Evolutionary conservation across 2,113 vertebrate genomes (phyloP).

Genomic region (Opisthocomus hoazin): DNA sequence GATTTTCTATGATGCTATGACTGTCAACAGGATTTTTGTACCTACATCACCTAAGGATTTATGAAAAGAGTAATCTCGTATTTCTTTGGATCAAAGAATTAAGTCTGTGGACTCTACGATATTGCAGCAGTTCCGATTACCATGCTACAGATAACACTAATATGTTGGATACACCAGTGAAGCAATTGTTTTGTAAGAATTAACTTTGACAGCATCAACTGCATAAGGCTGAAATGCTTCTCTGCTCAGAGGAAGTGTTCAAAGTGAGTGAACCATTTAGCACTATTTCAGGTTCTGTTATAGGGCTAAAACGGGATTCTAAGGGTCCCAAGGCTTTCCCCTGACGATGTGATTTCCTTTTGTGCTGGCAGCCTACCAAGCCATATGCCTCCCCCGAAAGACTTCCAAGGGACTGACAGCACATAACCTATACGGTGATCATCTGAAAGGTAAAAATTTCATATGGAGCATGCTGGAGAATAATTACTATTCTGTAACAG

Average conservation of each 20-base stretch:
- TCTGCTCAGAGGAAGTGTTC: not conserved
- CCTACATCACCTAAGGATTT: not conserved
- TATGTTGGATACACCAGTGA: not conserved
- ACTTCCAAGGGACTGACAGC: not conserved
- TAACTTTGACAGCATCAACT: not conserved
- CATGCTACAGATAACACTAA: not conserved
- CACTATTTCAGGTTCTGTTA: not conserved
- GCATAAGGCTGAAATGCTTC: not conserved
- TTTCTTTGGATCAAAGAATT: not conserved
- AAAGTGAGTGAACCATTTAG: not conserved
- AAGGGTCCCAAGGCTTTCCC: not conserved
- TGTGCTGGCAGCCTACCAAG: not conserved
- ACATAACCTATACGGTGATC: not conserved
- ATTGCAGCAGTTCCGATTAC: not conserved
- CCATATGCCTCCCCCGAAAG: not conserved
- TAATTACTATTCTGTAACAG: not conserved
- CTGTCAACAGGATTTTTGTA: not conserved
- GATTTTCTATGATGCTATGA: not conserved
- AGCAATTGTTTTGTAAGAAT: not conserved
- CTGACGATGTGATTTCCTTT: not conserved
- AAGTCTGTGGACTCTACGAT: not conserved
- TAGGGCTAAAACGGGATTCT: not conserved
- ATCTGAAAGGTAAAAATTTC: not conserved
- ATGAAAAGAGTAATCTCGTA: not conserved
- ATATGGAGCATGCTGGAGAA: not conserved